Percentiles rank a stretch among this genome's conserved stretches.
phyloP scores from a whole-genome alignment of 2,888 invertebrate genomes.

The Chrysomela aeneicollis region DNA sequence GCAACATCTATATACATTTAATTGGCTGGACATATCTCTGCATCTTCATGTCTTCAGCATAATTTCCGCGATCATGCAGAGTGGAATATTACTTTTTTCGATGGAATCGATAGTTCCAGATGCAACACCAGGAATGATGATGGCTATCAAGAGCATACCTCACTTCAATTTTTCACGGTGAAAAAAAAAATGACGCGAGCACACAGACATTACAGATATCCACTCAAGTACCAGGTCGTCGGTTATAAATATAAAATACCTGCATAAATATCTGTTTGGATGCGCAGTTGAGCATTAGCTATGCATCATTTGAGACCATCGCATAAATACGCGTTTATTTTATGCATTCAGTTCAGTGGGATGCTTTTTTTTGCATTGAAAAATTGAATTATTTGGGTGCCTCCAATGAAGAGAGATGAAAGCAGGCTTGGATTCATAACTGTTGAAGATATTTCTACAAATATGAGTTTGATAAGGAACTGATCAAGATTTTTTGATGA shows the following conservation, averaged over 20 bases:
- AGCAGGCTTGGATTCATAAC: too few species aligned
- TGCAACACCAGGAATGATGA: background rate
- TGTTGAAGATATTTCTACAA: too few species aligned
- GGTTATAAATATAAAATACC: constrained; percentile 3
- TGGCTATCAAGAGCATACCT: background rate
- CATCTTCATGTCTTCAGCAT: background rate
- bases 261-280: constrained; percentile 3
- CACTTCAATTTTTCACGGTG: background rate
- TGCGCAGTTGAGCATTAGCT: background rate
- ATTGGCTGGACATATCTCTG: background rate
- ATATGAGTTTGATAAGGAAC: too few species aligned
- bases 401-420: too few species aligned
- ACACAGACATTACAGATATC: background rate
- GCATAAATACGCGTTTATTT: too few species aligned
- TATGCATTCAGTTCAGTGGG: too few species aligned
- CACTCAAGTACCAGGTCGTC: background rate
- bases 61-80: background rate
- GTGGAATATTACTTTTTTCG: background rate
- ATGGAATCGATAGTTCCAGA: background rate
- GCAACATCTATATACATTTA: background rate
- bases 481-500: too few species aligned
- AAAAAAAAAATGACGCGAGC: background rate
- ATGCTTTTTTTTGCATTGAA: too few species aligned
- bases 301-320: background rate
- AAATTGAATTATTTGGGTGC: too few species aligned